Conservation (phyloP, 2,888 invertebrate species). For the Crepidodera aurea region DNA sequence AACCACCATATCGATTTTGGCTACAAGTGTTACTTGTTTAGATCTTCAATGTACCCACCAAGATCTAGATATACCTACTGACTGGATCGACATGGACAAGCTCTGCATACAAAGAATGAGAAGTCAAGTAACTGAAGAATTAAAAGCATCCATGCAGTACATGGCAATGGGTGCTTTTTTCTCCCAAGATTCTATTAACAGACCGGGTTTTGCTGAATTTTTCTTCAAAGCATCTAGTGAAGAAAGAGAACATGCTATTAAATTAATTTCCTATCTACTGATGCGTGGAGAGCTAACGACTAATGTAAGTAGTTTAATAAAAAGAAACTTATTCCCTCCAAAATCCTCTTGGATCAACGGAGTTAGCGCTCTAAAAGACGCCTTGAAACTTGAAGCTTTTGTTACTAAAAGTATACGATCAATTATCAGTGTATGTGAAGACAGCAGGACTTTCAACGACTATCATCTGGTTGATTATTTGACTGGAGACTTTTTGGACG, state of each 20-base stretch:
- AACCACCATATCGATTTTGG: not conserved
- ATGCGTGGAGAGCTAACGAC: conserved; percentile 81
- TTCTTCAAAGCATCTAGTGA: conserved; percentile 87
- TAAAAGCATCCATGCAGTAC: conserved; percentile 82
- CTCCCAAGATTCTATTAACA: conserved; percentile 76
- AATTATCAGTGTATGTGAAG: conserved; percentile 77
- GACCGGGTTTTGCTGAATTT: conserved; percentile 87
- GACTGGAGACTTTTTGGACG: conserved; percentile 78
- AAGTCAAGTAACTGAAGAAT: conserved; percentile 79
- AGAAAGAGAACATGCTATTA: conserved; percentile 88
- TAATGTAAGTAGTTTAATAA: conserved; percentile 68
- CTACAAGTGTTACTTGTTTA: not conserved
- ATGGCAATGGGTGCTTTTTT: conserved; percentile 89
- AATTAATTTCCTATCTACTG: conserved; percentile 85
- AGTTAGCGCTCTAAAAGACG: conserved; percentile 75
- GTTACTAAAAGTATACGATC: conserved; percentile 80
- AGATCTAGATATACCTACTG: conserved; percentile 65
- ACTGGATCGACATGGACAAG: conserved; percentile 74
- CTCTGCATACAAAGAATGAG: conserved; percentile 71
- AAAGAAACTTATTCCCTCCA: conserved; percentile 54
- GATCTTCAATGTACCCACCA: conserved; percentile 42
- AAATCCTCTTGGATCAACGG: conserved; percentile 67
- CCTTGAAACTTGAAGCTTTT: conserved; percentile 77
- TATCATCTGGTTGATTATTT: conserved; percentile 70
- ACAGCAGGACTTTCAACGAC: conserved; percentile 36